A percentile compares a stretch with the other conserved stretches of the same genome.
phyloP scores from a whole-genome alignment of 2,888 invertebrate species.

The Brenthis hecate region DNA sequence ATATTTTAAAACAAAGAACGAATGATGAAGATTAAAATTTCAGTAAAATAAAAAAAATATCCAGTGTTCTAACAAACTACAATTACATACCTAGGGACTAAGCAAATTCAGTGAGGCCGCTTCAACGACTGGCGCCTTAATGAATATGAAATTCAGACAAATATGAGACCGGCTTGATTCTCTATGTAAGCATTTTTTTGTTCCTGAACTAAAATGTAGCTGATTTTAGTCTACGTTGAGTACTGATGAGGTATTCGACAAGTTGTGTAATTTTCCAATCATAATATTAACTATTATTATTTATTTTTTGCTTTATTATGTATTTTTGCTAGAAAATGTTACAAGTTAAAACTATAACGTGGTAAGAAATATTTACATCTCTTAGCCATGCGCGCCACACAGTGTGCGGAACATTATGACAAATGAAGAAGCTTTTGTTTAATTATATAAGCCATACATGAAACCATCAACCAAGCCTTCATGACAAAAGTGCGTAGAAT shows the following conservation, averaged over 20 bases:
- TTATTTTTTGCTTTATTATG: too few species aligned
- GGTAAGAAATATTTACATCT: too few species aligned
- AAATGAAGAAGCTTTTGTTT: too few species aligned
- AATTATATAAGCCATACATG: too few species aligned
- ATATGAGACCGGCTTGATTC: not conserved
- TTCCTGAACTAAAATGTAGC: slow-evolving; percentile 3
- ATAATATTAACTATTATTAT: not conserved
- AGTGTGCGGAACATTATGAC: too few species aligned
- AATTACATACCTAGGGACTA: slow-evolving; percentile 3
- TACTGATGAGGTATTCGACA: not conserved
- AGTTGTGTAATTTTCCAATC: not conserved
- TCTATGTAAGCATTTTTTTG: not conserved
- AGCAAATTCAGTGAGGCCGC: not conserved
- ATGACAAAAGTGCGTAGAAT: too few species aligned
- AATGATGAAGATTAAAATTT: not conserved
- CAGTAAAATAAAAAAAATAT: not conserved
- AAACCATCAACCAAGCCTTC: too few species aligned
- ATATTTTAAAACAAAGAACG: not conserved
- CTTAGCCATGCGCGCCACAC: too few species aligned
- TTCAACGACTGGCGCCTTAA: slow-evolving; percentile 1
- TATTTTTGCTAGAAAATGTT: too few species aligned
- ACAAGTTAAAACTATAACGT: too few species aligned
- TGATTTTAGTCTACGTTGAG: not conserved
- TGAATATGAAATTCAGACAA: slow-evolving; percentile 13
- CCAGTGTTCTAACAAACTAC: not conserved